These are phyloP conservation scores for Drosophila greeni DNA, from an alignment of 2,888 invertebrate genomes.

Conservation along the genomic window DNA sequence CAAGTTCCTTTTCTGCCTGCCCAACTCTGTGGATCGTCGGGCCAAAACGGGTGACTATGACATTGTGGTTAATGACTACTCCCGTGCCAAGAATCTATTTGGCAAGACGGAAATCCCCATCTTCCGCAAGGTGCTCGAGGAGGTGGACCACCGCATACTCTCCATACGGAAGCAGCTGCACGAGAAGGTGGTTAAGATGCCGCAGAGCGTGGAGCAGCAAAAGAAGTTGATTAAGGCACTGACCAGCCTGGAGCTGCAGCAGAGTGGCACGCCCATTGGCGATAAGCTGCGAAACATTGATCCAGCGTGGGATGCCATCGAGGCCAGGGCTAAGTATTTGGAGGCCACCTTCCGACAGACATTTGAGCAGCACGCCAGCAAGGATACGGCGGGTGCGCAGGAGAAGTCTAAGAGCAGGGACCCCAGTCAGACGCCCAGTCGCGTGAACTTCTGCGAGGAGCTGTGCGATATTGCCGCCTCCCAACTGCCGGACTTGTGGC, in stretches of 20 bases:
- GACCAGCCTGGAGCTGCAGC: conserved; percentile 84
- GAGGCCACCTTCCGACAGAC: conserved; percentile 77
- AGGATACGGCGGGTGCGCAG: conserved; percentile 67
- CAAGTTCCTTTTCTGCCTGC: conserved; percentile 95
- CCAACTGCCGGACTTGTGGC: conserved; percentile 95
- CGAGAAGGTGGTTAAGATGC: conserved; percentile 91
- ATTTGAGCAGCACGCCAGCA: conserved; percentile 76
- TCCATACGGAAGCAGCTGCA: conserved; percentile 89
- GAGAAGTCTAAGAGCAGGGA: conserved; percentile 77
- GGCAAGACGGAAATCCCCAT: conserved; percentile 94
- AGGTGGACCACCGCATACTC: conserved; percentile 93
- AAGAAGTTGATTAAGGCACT: conserved; percentile 92
- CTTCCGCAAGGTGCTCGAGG: conserved; percentile 91
- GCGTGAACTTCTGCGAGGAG: conserved; percentile 89
- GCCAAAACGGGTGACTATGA: conserved; percentile 97
- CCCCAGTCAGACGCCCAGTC: conserved; percentile 80
- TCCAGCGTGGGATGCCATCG: conserved; percentile 97
- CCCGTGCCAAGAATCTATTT: conserved; percentile 96
- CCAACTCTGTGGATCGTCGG: conserved; percentile 95
- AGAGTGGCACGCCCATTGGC: conserved; percentile 71
- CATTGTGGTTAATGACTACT: conserved; percentile 97
- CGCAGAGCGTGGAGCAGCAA: conserved; percentile 95
- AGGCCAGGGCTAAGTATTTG: conserved; percentile 89
- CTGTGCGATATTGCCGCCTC: conserved; percentile 86
- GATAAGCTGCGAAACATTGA: conserved; percentile 83